Percentiles rank a stretch among this genome's conserved stretches.
phyloP scores from a whole-genome alignment of 30 jellyfish, hydroid and myxozoan species.

The Aurelia sp. region DNA sequence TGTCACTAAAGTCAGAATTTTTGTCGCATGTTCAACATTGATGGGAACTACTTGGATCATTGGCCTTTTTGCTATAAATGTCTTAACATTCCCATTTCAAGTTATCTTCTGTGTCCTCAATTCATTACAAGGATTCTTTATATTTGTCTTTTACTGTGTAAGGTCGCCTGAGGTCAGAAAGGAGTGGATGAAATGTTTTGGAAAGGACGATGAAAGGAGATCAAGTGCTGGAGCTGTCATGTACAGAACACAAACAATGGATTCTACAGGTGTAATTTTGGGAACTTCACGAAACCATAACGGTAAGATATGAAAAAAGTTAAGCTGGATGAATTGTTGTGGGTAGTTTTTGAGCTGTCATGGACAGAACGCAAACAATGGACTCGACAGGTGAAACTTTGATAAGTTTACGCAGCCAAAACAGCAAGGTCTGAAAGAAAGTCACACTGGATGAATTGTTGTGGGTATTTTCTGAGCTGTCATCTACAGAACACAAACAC shows the following conservation, averaged over 20 bases:
- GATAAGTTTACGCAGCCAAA: too few species aligned
- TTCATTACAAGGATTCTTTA: constrained; percentile 58
- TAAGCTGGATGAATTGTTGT: too few species aligned
- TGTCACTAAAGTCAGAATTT: constrained; percentile 36
- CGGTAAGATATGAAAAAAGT: too few species aligned
- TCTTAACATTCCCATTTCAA: constrained; percentile 10
- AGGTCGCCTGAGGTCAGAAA: constrained; percentile 25
- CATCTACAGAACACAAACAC: too few species aligned
- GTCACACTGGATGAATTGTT: too few species aligned
- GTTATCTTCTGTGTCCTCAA: constrained; percentile 32
- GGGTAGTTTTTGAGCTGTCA: neutral
- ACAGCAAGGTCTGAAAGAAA: too few species aligned
- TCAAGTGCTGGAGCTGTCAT: neutral
- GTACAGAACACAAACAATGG: too few species aligned
- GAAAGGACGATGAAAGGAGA: neutral
- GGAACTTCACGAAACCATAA: too few species aligned
- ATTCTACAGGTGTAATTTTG: too few species aligned
- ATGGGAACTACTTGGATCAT: constrained; percentile 52
- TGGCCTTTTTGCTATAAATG: constrained; percentile 45
- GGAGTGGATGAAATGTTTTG: constrained; percentile 19
- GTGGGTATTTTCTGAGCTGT: too few species aligned
- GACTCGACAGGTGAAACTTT: too few species aligned
- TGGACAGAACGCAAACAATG: too few species aligned
- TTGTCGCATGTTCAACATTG: constrained; percentile 40
- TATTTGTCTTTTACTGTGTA: constrained; percentile 31